Percentiles rank a stretch among this genome's conserved stretches.
Evolutionary conservation across 1,140 invertebrate genomes (phyloP).

Genomic region (Leptinotarsa defecta): DNA sequence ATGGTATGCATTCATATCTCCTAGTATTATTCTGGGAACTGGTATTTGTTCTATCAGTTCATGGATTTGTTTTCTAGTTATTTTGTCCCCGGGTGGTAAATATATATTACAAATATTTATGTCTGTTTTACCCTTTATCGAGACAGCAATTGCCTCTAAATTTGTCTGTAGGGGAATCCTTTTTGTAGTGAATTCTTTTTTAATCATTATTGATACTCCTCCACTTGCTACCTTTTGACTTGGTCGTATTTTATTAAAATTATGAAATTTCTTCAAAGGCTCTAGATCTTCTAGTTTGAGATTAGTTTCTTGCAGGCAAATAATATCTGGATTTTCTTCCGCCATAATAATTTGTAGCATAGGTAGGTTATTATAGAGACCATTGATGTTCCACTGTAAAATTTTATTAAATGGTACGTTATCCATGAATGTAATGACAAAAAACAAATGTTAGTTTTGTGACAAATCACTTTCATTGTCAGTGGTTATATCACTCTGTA

Average conservation of each 20-base stretch:
- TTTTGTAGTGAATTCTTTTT: not conserved
- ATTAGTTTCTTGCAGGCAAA: slow-evolving; percentile 29
- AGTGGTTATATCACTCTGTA: not conserved
- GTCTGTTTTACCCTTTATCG: not conserved
- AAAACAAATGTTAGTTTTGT: not conserved
- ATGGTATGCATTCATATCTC: slow-evolving; percentile 18
- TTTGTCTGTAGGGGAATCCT: slow-evolving; percentile 2
- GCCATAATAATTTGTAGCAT: slow-evolving; percentile 18
- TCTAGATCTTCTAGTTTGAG: slow-evolving; percentile 16
- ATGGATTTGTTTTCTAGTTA: not conserved
- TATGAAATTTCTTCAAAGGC: not conserved
- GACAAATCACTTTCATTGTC: not conserved
- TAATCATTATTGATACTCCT: slow-evolving; percentile 10
- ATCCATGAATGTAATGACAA: too few species aligned
- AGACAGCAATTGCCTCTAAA: slow-evolving; percentile 14
- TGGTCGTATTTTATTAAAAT: not conserved
- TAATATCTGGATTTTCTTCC: slow-evolving; percentile 16
- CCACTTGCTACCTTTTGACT: not conserved
- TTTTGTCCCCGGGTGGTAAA: slow-evolving; percentile 10
- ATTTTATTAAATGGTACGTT: not conserved
- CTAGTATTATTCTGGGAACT: slow-evolving; percentile 16
- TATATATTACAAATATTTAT: slow-evolving; percentile 21
- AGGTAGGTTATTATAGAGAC: slow-evolving; percentile 22
- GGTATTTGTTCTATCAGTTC: not conserved
- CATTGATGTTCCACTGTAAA: slow-evolving; percentile 28